phyloP scores from a whole-genome alignment of 1,140 invertebrate genomes.

The Calycopis cecrops region DNA sequence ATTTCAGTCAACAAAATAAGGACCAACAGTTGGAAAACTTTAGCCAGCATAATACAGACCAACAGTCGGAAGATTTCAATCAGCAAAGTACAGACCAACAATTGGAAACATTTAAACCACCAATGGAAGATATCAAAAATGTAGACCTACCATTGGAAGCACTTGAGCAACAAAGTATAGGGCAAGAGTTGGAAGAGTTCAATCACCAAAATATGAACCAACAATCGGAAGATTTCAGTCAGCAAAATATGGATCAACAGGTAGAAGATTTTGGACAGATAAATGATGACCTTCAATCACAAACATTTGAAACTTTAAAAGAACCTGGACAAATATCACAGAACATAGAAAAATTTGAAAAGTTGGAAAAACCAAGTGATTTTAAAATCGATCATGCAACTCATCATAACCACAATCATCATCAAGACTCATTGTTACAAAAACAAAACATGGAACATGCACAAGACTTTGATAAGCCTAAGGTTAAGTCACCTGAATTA shows the following conservation, averaged over 20 bases:
- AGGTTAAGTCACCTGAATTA: not conserved
- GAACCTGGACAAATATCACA: not conserved
- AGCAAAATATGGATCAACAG: not conserved
- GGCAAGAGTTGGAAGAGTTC: slow-evolving; percentile 1
- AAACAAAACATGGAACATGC: not conserved
- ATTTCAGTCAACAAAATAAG: not conserved
- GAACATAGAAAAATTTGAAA: too few species aligned
- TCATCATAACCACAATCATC: not conserved
- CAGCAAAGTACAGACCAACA: not conserved
- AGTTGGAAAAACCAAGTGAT: not conserved
- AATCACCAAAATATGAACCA: not conserved
- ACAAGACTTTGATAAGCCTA: not conserved
- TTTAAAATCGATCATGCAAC: not conserved
- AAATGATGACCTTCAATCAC: not conserved
- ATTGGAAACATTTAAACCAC: too few species aligned
- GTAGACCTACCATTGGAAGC: too few species aligned
- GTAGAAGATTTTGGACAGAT: slow-evolving; percentile 1
- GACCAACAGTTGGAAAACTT: slow-evolving; percentile 1
- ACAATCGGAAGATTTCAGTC: slow-evolving; percentile 13
- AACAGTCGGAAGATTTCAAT: not conserved
- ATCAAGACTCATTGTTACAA: not conserved
- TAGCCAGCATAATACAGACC: not conserved
- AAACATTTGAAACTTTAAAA: not conserved
- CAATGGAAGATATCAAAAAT: too few species aligned
- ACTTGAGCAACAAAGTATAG: not conserved